Evolutionary conservation across 53 echinoderm and acorn worm species (phyloP), one percentile per base, ranked within the genome.

Genomic region (Astropecten irregularis): DNA sequence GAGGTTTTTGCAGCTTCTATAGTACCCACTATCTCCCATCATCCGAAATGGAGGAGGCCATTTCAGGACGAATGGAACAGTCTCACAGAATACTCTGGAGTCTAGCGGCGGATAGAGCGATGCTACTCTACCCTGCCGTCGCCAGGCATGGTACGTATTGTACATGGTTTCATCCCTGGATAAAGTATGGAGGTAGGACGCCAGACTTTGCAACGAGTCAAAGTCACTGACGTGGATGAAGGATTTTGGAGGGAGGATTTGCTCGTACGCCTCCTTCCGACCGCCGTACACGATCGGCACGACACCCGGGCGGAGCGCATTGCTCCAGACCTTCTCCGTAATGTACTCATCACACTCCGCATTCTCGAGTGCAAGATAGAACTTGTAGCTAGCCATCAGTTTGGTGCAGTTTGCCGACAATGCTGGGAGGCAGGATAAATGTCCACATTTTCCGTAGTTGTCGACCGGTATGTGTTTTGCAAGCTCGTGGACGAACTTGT

Each of bases 211-310:
- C 34, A 44, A 48, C 0, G 88, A 88, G 1, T 83, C 70, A 57
- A 94, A 91, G 60, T 94, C 91, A 37, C 88, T 69, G 55, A 91
- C 67, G 69, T 92, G 92, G 46, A 92, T 76, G 62, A 92, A 92
- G 10, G 92, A 92, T 56, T 89, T 89, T 0, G 90, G 94, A 0
- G 94, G 94, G 2, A 88, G 66, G 14, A 94, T 71, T 10, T 85
- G 85, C 50, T 94, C 91, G 77, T 91, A 91, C 4, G 94, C 76
- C 39, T 91, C 88, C 4, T 86, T 86, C 18, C 81, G 57, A 5
- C 94, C 94, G 15, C 94, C 94, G 35, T 94, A 94, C 37, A 94
- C 94, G 18, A 94, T 32, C 0, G 94, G 94, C 20, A 94, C 90
- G 21, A 85, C 82, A 0, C 94, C 94, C 23, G 83, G 88, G 29